These are phyloP conservation scores for Piscicola geometra DNA, from an alignment of 2,888 invertebrate species.

Conservation along the genomic window DNA sequence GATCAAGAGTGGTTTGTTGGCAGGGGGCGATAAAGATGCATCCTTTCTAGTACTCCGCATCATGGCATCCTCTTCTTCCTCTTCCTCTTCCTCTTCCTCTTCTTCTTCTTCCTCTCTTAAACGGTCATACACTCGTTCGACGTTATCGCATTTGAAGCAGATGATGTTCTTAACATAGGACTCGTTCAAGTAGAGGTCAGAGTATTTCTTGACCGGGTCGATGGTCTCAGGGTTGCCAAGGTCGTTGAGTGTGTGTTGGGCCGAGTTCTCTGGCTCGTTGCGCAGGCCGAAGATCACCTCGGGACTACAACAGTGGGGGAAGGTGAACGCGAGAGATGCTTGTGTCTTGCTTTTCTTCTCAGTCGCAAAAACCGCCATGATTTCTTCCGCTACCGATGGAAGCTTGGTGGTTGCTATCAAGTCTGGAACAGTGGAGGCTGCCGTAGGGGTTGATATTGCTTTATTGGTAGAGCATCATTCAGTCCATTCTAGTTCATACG, in stretches of 20 bases:
- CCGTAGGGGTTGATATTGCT: too few relatives aligned
- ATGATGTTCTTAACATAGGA: conserved; percentile 23
- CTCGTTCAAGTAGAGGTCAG: conserved; percentile 32
- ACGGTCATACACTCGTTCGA: neutral
- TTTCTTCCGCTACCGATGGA: conserved; percentile 29
- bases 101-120: neutral
- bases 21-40: too few relatives aligned
- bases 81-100: conserved; percentile 11
- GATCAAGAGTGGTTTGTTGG: too few relatives aligned
- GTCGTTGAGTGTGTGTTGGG: conserved; percentile 29
- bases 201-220: conserved; percentile 36
- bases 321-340: neutral
- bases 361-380: conserved; percentile 24
- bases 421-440: conserved; percentile 27
- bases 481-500: too few relatives aligned
- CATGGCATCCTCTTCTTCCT: neutral
- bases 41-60: neutral
- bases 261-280: neutral
- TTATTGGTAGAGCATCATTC: too few relatives aligned
- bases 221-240: conserved; percentile 38
- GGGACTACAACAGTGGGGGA: conserved; percentile 28
- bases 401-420: conserved; percentile 27
- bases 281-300: conserved; percentile 6
- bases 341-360: conserved; percentile 4
- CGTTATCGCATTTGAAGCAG: conserved; percentile 22